Evolutionary conservation across 2,113 vertebrate species (phyloP).

Genomic region (Vanacampus margaritifer): DNA sequence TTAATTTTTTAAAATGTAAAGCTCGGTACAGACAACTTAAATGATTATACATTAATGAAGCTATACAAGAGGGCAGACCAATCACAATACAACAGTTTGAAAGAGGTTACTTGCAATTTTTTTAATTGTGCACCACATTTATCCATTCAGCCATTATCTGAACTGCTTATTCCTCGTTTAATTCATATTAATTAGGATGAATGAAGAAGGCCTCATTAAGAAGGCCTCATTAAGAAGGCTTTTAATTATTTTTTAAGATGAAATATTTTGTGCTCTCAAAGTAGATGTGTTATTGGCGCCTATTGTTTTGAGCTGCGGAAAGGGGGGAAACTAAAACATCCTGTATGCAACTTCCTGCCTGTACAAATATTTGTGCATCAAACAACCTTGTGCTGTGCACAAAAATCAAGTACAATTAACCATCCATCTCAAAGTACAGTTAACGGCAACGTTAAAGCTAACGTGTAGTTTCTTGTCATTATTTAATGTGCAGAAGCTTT

Average conservation of each 20-base stretch:
- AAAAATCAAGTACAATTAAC: background rate
- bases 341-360: conserved; percentile 72
- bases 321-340: conserved; percentile 75
- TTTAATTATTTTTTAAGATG: background rate
- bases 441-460: background rate
- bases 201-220: background rate
- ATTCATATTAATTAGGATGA: background rate
- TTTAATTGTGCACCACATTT: background rate
- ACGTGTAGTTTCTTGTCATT: background rate
- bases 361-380: conserved; percentile 45
- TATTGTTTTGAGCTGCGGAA: conserved; percentile 74
- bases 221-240: background rate
- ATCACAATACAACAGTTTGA: background rate
- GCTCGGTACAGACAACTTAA: background rate
- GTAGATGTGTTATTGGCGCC: conserved; percentile 35
- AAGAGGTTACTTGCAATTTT: background rate
- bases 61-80: background rate
- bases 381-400: conserved; percentile 34
- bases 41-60: background rate
- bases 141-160: too few relatives aligned
- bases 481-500: conserved; percentile 1
- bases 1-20: background rate
- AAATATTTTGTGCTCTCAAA: conserved; percentile 9
- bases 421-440: background rate
- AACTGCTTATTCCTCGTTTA: too few relatives aligned